phyloP scores from a whole-genome alignment of 2,113 vertebrate genomes.

The Numenius arquata region DNA sequence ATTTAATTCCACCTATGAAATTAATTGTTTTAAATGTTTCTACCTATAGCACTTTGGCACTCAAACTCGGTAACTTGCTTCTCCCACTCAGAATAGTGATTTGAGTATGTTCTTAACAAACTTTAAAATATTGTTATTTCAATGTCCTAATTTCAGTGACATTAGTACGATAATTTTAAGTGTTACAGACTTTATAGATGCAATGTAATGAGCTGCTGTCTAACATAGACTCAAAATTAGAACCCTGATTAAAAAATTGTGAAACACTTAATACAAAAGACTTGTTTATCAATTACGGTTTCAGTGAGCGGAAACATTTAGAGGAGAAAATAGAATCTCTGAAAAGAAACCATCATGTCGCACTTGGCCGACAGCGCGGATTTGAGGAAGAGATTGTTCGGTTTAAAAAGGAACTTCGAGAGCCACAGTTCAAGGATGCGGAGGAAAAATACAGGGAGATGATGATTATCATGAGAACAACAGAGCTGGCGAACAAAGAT shows the following conservation, averaged over 20 bases:
- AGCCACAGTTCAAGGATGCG: conserved; percentile 89
- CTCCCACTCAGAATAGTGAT: not conserved
- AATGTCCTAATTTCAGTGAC: not conserved
- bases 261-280: not conserved
- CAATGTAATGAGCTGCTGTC: not conserved
- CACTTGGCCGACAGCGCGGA: conserved; percentile 88
- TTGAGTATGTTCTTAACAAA: not conserved
- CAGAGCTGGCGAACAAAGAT: conserved; percentile 93
- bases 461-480: conserved; percentile 96
- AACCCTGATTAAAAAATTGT: not conserved
- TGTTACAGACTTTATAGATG: not conserved
- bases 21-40: not conserved
- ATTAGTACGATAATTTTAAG: not conserved
- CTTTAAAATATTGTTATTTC: not conserved
- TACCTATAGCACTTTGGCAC: not conserved
- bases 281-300: not conserved
- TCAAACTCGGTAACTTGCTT: not conserved
- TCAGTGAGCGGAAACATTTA: conserved; percentile 82
- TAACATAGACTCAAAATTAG: not conserved
- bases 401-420: conserved; percentile 87
- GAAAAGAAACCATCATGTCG: conserved; percentile 88
- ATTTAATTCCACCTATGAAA: not conserved
- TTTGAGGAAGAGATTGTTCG: conserved; percentile 94
- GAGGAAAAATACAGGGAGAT: conserved; percentile 89
- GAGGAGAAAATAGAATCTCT: conserved; percentile 85